Conservation (phyloP, 2,888 invertebrate genomes). For the Chymomyza amoena region DNA sequence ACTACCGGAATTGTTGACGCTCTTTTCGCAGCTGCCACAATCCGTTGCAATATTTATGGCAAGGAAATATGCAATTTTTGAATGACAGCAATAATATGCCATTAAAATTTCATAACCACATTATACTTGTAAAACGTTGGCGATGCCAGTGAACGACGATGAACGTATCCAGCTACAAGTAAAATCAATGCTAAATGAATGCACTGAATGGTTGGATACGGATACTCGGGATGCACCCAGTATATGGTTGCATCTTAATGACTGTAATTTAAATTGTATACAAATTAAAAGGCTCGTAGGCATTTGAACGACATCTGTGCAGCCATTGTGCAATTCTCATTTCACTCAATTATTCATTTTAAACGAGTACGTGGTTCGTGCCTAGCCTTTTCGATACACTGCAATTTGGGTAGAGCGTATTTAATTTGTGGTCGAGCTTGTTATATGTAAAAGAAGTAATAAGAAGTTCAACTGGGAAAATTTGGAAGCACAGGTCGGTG, state of each 20-base stretch:
- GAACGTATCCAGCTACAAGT: neutral
- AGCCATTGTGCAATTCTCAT: neutral
- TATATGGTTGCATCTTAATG: neutral
- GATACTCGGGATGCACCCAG: neutral
- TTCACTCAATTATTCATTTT: constrained; percentile 33
- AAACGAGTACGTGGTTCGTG: constrained; percentile 9
- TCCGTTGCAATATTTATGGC: neutral
- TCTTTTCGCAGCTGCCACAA: neutral
- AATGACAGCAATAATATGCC: neutral
- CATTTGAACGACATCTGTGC: constrained; percentile 3
- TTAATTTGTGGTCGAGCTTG: too few relatives aligned
- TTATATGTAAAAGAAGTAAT: too few relatives aligned
- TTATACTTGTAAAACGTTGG: neutral
- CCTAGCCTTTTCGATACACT: neutral
- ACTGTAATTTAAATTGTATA: constrained; percentile 2
- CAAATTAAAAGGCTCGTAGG: neutral
- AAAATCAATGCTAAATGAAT: neutral
- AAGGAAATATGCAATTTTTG: neutral
- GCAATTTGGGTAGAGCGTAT: too few relatives aligned
- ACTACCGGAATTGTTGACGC: too few relatives aligned
- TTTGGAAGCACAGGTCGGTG: too few relatives aligned
- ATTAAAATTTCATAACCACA: neutral
- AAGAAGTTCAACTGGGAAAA: too few relatives aligned
- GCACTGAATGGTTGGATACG: neutral
- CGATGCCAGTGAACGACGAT: neutral